Base-by-base conservation (phyloP, 2,888 invertebrate genomes). In the Noctua fimbriata region DNA sequence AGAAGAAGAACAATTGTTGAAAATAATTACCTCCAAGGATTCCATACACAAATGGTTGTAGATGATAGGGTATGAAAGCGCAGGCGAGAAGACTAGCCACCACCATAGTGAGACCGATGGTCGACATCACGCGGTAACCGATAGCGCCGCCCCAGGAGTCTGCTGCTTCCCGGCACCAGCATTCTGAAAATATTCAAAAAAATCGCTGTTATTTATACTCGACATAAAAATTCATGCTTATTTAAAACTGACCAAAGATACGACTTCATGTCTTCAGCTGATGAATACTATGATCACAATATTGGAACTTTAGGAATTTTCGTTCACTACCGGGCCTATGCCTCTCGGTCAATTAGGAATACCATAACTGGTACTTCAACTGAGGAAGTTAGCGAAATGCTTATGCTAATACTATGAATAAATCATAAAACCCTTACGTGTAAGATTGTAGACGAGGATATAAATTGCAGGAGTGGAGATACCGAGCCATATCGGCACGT, bases 141-240 rank as follows among this genome's bases (percentile, higher is more conserved):
- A 91, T 81, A 1, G 92, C 89, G 0, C 95, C 96, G 14, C 96
- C 96, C 96, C 97, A 97, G 0, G 97, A 96, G 77, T 97, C 97
- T 16, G 96, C 95, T 3, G 96, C 96, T 74, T 97, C 97, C 86
- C 96, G 92, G 92, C 95, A 97, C 96, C 97, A 97, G 78, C 97
- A 96, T 95, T 97, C 97, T 97, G 91, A 24, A 94, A 92, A 52
- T 18, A 66, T n/a, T 67, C 10, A 0, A 16, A 32, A 32, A 24
- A 41, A 52, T 28, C 1, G 0, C 41, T 49, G 16, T 36, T 65
- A 69, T 58, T 41, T 69, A 28, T 47, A 49, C 21, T n/a, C 2
- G 3, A 12, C 41, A 79, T n/a, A 18, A 9, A 1, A n/a, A n/a
- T 28, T 69, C 21, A 7, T 5, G 36, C 36, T 3, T 36, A 36